A percentile compares a stretch with the other conserved stretches of the same genome.
phyloP scores from a whole-genome alignment of 2,888 invertebrate species.

The Gryllus longicercus region DNA sequence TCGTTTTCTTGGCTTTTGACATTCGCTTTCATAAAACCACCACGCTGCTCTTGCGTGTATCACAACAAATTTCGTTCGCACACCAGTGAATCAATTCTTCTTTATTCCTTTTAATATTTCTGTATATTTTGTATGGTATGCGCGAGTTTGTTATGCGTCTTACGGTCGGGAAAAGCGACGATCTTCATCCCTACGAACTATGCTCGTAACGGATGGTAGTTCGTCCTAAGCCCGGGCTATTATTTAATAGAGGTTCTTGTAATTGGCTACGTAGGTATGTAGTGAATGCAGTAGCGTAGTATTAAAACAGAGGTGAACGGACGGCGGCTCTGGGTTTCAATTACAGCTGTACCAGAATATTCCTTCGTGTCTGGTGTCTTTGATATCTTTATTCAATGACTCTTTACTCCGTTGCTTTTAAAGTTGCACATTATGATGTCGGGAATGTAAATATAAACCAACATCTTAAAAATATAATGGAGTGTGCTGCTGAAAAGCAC shows the following conservation, averaged over 20 bases:
- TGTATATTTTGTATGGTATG: not conserved
- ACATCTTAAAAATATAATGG: no score
- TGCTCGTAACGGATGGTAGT: not conserved
- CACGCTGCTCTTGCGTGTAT: slow-evolving; percentile 3
- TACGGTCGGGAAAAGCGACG: no score
- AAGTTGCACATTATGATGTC: no score
- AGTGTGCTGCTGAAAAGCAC: no score
- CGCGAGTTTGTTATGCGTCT: not conserved
- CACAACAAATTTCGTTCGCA: not conserved
- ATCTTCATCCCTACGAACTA: not conserved
- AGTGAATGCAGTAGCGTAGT: slow-evolving; percentile 7
- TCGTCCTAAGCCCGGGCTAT: not conserved
- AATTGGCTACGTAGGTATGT: not conserved
- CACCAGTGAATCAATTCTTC: not conserved
- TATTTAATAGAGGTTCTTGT: not conserved
- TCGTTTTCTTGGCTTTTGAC: not conserved
- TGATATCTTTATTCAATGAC: no score
- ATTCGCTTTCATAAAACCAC: not conserved
- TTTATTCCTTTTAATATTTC: not conserved
- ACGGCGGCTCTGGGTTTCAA: no score
- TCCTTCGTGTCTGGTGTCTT: no score
- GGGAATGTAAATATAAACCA: no score
- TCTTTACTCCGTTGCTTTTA: no score
- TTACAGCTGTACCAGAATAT: no score
- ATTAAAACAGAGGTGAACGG: not conserved